phyloP scores from a whole-genome alignment of 2,797 vertebrate genomes.

The Catharus ustulatus region DNA sequence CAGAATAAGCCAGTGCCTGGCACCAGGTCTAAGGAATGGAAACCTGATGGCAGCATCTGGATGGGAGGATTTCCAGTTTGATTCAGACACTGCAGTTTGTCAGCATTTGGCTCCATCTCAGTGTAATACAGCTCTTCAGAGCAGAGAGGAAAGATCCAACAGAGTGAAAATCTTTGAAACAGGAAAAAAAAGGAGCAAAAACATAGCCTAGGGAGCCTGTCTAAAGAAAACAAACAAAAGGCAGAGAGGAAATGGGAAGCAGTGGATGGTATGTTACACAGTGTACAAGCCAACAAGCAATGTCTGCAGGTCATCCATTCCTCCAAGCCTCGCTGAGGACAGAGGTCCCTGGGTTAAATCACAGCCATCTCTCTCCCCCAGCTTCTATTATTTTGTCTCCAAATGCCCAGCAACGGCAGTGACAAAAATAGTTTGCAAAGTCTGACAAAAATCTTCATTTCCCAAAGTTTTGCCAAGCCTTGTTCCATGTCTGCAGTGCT shows the following conservation, averaged over 20 bases:
- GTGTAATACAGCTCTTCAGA: neutral
- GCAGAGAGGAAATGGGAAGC: constrained; percentile 32
- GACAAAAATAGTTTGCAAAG: constrained; percentile 39
- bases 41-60: neutral
- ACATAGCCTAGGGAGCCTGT: neutral
- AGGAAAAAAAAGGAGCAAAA: neutral
- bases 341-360: constrained; percentile 4
- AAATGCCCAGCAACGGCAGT: constrained; percentile 14
- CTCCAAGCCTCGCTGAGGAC: neutral
- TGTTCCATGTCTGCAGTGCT: neutral
- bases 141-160: neutral
- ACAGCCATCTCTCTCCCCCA: neutral
- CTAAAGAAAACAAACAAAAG: constrained; percentile 36
- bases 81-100: neutral
- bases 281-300: constrained; percentile 3
- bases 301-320: constrained; percentile 35
- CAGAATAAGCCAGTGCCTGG: neutral
- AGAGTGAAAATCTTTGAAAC: neutral
- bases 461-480: constrained; percentile 26
- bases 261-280: constrained; percentile 16
- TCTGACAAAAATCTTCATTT: constrained; percentile 19
- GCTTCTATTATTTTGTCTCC: constrained; percentile 26
- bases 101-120: accelerated
- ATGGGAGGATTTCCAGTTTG: neutral
- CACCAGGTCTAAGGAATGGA: neutral